Base-by-base conservation (phyloP, 2,113 vertebrate genomes). In the Melanerpes formicivorus region DNA sequence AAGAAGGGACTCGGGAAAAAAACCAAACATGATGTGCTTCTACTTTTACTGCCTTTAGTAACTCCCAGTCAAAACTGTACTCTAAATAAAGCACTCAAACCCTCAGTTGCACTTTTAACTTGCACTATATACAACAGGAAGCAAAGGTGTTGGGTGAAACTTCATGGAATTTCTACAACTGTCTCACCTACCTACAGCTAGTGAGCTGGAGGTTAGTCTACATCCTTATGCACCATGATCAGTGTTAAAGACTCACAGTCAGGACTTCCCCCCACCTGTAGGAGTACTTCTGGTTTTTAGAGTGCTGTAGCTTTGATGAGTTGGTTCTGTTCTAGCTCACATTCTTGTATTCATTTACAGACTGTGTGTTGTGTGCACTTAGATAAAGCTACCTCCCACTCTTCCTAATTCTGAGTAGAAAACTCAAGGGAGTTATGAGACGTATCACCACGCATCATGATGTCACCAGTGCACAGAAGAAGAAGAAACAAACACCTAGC, bases 31-130 rank as follows among this genome's bases (percentile, higher is more conserved):
- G 71, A 80, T 26, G 37, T 50, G 50, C 73, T 93, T 92, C 50
- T 59, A 91, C 82, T 95, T 93, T 86, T 88, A 91, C 76, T 93
- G 82, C 82, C 76, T 92, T 91, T 80, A 95, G 62, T 65, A 94
- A 72, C 44, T 88, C 59, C 65, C 46, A 76, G 44, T 84, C 62
- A 89, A 93, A 93, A 80, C 1, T 80, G 40, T 74, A 16, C 62
- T 93, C 67, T 1, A 66, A 30, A 25, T 67, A 26, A 75, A 83
- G 84, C 92, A 62, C 30, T 10, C 34, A 76, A 73, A 70, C 44
- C 16, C 54, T 56, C 32, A 65, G 16, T 3, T 74, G 52, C 66
- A n/a, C 74, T 84, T 94, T 52, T 58, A 54, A 52, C 65, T 93
- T 69, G 62, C 54, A 18, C 29, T 58, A 62, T 14, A 72, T 75